Base-by-base conservation (phyloP, 2,888 invertebrate genomes). In the Julus scandinavius region DNA sequence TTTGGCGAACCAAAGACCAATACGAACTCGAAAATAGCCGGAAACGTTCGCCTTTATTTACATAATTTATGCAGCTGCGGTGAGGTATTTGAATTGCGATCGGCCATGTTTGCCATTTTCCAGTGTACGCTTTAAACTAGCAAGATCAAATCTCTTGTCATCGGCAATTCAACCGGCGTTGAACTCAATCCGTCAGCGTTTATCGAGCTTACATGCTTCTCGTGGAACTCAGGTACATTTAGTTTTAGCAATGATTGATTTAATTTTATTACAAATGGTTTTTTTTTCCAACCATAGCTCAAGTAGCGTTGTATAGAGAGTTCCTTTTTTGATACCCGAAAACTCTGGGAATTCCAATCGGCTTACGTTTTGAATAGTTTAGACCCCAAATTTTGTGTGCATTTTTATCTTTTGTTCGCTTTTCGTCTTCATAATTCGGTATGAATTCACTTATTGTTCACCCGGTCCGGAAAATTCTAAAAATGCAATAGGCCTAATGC, bases 51-150 rank as follows among this genome's bases (percentile, higher is more conserved):
- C 40, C 83, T 83, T n/a, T 54, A 87, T 87, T 87, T 50, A 54
- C 87, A 87, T 87, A 87, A 87, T 87, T 87, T 87, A 87, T 87
- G 49, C 54, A 50, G 54, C 50, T n/a, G n/a, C 40, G 20, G 87
- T 54, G 38, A 54, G 29, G 50, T 87, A 87, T 87, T 87, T 87
- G 87, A 87, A 87, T 54, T 45, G 50, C 38, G 38, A 50, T 87
- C 87, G 54, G 87, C 87, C 87, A 87, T 87, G 49, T 87, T 87
- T 49, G 40, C 83, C 40, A 40, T 83, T 83, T 83, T 83, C 20
- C 40, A 54, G 54, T 17, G 54, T 54, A 15, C 40, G 83, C 40
- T 83, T 83, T 83, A n/a, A 11, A 83, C 83, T 29, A 13, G 40
- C 83, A 11, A 83, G 83, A 83, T 38, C 29, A 17, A 83, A 83